Evolutionary conservation across 2,113 vertebrate species (phyloP), one percentile per base, ranked within the genome.

Genomic region (Raphicerus campestris): DNA sequence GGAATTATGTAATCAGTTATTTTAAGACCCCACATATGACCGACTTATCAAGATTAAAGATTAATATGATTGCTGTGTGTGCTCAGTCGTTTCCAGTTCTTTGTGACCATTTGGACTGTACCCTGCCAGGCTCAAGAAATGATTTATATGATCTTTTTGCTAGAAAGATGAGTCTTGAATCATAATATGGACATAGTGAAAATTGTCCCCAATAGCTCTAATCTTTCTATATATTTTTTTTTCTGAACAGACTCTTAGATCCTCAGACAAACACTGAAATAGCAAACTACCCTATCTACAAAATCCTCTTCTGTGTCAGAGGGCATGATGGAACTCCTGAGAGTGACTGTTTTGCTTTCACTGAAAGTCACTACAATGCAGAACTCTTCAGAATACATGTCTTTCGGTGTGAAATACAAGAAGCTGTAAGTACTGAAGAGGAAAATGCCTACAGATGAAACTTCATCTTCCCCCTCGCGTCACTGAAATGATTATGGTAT

Each of bases 351-450:
- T 99, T 99, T 96, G 99, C 99, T 97, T 99, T 99, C 98, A 99
- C 99, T 13, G 99, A 99, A 98, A 99, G 99, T 99, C 99, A 99
- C 99, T 99, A 99, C 98, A 99, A 99, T 56, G 98, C 99, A 0
- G 99, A 99, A 97, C 99, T 99, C 98, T 99, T 99, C 99, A 99
- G 99, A 98, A 99, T 99, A 98, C 99, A 99, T 0, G 99, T 99
- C 98, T 99, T 99, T 98, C 99, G 99, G 93, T 99, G 99, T 98
- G 99, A 99, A 98, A 99, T 99, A 98, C 99, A 99, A 98, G 99
- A 99, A 98, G 99, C 99, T 98, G 99, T 99, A 98, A 99, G 99
- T 98, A 86, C 39, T 73, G 60, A 53, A 55, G 22, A 58, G 45
- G 91, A 88, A 80, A 89, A 66, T 94, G 42, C 66, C 66, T 87